Evolutionary conservation across 2,113 vertebrate species (phyloP), one percentile per base, ranked within the genome.

Genomic region (Conger conger): DNA sequence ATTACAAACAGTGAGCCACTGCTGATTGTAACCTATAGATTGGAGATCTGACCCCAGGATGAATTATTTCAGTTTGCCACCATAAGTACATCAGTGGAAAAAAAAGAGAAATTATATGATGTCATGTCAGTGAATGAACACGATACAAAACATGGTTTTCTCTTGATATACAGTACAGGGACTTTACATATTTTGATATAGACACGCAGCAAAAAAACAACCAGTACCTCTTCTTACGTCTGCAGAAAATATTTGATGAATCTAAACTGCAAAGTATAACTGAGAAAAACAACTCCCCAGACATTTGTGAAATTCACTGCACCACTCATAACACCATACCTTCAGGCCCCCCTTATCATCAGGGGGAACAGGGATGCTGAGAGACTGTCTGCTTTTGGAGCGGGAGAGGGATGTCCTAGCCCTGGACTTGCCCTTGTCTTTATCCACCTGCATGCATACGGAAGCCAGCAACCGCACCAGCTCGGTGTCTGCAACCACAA

Each of bases 381-480:
- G 94, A 35, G 96, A 95, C 85, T 94, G 95, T 4, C 96, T 94
- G 88, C 94, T 97, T 92, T 95, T 97, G 37, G 94, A 95, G 90
- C 83, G 93, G 18, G 92, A 91, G 3, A 91, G 86, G 4, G 93
- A 87, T 0, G 94, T 86, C 45, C 92, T 95, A 85, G 88, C 93
- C 42, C 93, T 95, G 63, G 92, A 94, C 85, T 97, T 98, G 4
- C 90, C 93, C 92, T 96, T 98, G 82, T 97, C 98, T 89, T 96
- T 99, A 87, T 96, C 97, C 76, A 97, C 94, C 90, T 97, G 97
- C 97, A 99, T 98, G 88, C 98, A 99, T n/a, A 98, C 98, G 1
- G 98, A 98, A 0, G 98, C 98, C 86, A 99, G 88, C 84, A 99
- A 93, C 76, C 98, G 95, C 45, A 99, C 98, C 90, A 99, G 93